Evolutionary conservation across 2,113 vertebrate genomes (phyloP).

Genomic region (Ornithorhynchus anatinus): DNA sequence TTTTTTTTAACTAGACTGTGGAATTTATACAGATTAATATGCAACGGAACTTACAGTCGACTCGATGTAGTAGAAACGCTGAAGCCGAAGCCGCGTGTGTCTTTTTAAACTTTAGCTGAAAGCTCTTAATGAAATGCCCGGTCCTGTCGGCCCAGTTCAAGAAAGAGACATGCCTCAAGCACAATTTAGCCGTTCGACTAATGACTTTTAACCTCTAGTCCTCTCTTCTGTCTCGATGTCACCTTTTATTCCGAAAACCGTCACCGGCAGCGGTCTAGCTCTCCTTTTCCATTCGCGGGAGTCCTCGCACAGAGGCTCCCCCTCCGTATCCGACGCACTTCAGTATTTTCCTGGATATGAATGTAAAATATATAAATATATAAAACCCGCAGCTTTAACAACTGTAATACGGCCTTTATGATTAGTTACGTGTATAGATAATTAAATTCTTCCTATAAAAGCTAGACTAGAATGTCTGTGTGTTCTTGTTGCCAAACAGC

Average conservation of each 20-base stretch:
- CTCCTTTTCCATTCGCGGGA: conserved; percentile 35
- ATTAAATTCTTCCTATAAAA: conserved; percentile 89
- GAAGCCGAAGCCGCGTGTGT: conserved; percentile 64
- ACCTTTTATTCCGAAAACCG: conserved; percentile 12
- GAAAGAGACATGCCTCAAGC: conserved; percentile 45
- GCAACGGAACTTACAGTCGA: conserved; percentile 64
- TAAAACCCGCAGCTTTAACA: conserved; percentile 85
- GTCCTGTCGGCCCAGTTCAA: conserved; percentile 39
- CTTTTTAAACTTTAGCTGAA: conserved; percentile 58
- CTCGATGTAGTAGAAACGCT: conserved; percentile 56
- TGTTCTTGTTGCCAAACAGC: conserved; percentile 70
- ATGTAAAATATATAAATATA: conserved; percentile 88
- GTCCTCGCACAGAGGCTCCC: conserved; percentile 56
- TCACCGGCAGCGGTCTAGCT: conserved; percentile 35
- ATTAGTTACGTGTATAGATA: conserved; percentile 84
- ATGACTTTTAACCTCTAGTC: conserved; percentile 29
- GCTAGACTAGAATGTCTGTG: conserved; percentile 74
- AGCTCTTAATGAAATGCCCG: conserved; percentile 58
- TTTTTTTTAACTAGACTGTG: conserved; percentile 80
- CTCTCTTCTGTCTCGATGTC: conserved; percentile 9
- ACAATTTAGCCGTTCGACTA: conserved; percentile 50
- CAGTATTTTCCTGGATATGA: conserved; percentile 80
- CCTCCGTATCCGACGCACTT: conserved; percentile 65
- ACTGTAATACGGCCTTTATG: conserved; percentile 86
- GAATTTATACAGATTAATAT: conserved; percentile 66